A percentile compares a stretch with the other conserved stretches of the same genome.
These are phyloP conservation scores for Platycheirus rosarum DNA, from an alignment of 2,888 invertebrate genomes.

Conservation along the genomic window DNA sequence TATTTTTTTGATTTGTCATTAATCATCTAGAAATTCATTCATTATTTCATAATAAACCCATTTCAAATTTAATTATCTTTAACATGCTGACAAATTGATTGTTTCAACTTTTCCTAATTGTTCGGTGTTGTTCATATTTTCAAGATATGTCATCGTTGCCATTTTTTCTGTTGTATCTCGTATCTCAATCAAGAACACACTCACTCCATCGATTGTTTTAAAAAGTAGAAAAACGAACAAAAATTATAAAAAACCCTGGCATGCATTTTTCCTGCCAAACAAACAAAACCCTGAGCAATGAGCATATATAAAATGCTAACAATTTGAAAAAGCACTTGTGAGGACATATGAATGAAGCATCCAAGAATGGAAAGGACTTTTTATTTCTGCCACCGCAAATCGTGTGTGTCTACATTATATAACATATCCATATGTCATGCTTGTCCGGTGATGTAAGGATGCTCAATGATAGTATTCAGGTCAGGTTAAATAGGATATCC, in stretches of 20 bases:
- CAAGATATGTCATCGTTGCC: no score
- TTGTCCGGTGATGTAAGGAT: slow-evolving; percentile 37
- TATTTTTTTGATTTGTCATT: no score
- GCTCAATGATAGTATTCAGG: slow-evolving; percentile 47
- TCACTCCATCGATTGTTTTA: background rate
- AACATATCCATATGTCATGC: slow-evolving; percentile 3
- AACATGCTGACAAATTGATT: no score
- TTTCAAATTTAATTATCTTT: no score
- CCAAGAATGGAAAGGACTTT: slow-evolving; percentile 25
- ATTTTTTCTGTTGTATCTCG: no score
- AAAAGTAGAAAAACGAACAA: no score
- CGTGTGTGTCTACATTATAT: slow-evolving; percentile 2
- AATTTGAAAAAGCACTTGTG: slow-evolving; percentile 16
- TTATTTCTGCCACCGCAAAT: slow-evolving; percentile 18
- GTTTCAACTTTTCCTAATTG: no score
- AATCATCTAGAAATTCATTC: no score
- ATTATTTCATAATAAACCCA: no score
- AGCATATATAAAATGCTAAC: slow-evolving; percentile 19
- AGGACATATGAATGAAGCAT: slow-evolving; percentile 17
- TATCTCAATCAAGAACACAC: no score
- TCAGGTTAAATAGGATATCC: slow-evolving; percentile 48
- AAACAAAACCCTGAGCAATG: slow-evolving; percentile 22
- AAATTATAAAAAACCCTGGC: background rate
- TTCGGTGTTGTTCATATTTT: no score
- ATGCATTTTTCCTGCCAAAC: slow-evolving; percentile 9